Conservation (phyloP, 2,888 invertebrate genomes). For the Trissolcus brochymenae region DNA sequence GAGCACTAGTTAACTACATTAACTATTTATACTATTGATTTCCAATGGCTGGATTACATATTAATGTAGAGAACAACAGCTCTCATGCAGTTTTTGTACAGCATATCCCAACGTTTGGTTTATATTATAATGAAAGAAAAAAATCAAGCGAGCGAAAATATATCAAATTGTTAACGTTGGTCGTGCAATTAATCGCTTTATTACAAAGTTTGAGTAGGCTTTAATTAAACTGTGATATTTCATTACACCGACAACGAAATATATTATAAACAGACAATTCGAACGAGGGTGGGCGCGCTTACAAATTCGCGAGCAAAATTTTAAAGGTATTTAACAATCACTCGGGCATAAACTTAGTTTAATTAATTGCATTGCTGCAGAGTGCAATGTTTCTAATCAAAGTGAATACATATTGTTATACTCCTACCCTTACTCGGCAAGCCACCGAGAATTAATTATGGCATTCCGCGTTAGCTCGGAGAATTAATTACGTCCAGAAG, state of each 20-base stretch:
- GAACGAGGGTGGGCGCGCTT: conserved; percentile 7
- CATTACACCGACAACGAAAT: conserved; percentile 31
- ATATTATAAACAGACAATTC: conserved; percentile 44
- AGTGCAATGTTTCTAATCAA: conserved; percentile 70
- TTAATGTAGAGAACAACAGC: conserved; percentile 42
- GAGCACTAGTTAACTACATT: conserved; percentile 44
- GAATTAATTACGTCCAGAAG: conserved; percentile 76
- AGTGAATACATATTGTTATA: conserved; percentile 73
- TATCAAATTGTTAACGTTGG: conserved; percentile 25
- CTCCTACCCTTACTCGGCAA: conserved; percentile 62
- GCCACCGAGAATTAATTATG: conserved; percentile 75
- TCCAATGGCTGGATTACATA: conserved; percentile 47
- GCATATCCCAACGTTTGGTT: too few species aligned
- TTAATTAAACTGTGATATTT: conserved; percentile 53
- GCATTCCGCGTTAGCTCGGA: conserved; percentile 75
- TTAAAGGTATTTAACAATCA: conserved; percentile 70
- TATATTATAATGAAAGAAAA: too few species aligned
- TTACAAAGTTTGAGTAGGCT: conserved; percentile 48
- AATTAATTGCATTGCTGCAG: conserved; percentile 72
- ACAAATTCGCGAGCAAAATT: conserved; percentile 46
- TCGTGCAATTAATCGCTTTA: conserved; percentile 44
- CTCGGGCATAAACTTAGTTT: conserved; percentile 72
- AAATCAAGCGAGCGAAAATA: too few species aligned
- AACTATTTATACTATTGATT: conserved; percentile 51
- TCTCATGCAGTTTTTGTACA: conserved; percentile 25